Evolutionary conservation across 92 coral and sea anemone species (phyloP).

Genomic region (Paragorgia papillata): DNA sequence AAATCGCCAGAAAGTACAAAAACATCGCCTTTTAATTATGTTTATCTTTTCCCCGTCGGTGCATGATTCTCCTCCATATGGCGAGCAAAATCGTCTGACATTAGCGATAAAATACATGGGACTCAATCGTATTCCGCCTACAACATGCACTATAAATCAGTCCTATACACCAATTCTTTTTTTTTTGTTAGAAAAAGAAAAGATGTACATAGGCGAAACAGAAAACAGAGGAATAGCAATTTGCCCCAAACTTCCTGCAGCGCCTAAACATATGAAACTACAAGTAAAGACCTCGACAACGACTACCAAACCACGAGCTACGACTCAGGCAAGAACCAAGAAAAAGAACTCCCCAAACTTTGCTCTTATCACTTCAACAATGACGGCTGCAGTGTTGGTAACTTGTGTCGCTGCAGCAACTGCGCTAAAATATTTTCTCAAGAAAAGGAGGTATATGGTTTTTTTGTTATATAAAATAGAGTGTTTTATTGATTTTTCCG

Average conservation of each 20-base stretch:
- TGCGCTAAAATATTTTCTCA: background rate
- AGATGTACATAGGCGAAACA: constrained; percentile 12
- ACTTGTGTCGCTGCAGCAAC: constrained; percentile 1
- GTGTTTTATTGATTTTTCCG: too few relatives aligned
- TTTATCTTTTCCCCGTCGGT: too few relatives aligned
- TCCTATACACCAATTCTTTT: too few relatives aligned
- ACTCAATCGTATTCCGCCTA: too few relatives aligned
- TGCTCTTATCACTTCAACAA: constrained; percentile 3
- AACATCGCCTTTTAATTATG: too few relatives aligned
- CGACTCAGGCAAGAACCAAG: background rate
- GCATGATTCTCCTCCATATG: too few relatives aligned
- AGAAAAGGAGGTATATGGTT: constrained; percentile 10
- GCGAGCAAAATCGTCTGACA: too few relatives aligned
- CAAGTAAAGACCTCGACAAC: constrained; percentile 1
- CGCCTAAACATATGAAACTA: background rate
- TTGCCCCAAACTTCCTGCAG: background rate
- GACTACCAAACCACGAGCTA: background rate
- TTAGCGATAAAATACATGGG: too few relatives aligned
- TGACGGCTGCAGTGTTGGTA: constrained; percentile 21
- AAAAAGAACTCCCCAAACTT: constrained; percentile 7
- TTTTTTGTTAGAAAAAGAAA: constrained; percentile 5
- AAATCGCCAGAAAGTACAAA: too few relatives aligned
- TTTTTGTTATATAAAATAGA: background rate
- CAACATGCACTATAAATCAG: too few relatives aligned
- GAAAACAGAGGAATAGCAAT: constrained; percentile 29